These are phyloP conservation scores for Heliornis fulica DNA, from an alignment of 2,113 vertebrate genomes.

Conservation along the genomic window DNA sequence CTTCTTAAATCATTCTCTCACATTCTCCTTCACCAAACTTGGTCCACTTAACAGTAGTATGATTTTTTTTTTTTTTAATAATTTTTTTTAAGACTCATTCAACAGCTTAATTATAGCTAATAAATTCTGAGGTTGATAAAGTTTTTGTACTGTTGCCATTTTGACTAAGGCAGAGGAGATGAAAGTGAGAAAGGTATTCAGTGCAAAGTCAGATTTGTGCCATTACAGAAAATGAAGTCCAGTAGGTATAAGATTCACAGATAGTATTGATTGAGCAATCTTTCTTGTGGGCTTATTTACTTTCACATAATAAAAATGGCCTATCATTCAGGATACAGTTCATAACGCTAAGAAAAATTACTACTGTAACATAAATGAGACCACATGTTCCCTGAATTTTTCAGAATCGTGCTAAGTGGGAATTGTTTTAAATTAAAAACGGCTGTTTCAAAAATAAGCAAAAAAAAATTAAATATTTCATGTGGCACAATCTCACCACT, in stretches of 20 bases:
- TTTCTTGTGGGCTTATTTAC: conserved; percentile 54
- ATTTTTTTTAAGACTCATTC: conserved; percentile 86
- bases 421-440: conserved; percentile 67
- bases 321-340: conserved; percentile 67
- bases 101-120: conserved; percentile 85
- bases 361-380: conserved; percentile 69
- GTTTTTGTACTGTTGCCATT: conserved; percentile 82
- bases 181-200: conserved; percentile 79
- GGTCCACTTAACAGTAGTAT: conserved; percentile 89
- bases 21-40: conserved; percentile 80
- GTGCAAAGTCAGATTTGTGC: conserved; percentile 86
- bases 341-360: conserved; percentile 59
- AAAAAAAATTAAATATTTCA: conserved; percentile 74
- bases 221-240: conserved; percentile 74
- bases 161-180: conserved; percentile 84
- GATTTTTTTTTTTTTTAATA: not conserved
- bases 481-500: conserved; percentile 64
- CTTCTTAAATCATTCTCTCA: conserved; percentile 76
- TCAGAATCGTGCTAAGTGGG: conserved; percentile 53
- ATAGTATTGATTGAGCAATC: conserved; percentile 49
- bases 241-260: conserved; percentile 73
- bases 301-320: conserved; percentile 63
- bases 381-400: conserved; percentile 71
- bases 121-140: conserved; percentile 87
- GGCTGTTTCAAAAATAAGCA: conserved; percentile 59